Base-by-base conservation (phyloP, 53 echinoderm and acorn worm genomes). In the Echinometra lucunter region DNA sequence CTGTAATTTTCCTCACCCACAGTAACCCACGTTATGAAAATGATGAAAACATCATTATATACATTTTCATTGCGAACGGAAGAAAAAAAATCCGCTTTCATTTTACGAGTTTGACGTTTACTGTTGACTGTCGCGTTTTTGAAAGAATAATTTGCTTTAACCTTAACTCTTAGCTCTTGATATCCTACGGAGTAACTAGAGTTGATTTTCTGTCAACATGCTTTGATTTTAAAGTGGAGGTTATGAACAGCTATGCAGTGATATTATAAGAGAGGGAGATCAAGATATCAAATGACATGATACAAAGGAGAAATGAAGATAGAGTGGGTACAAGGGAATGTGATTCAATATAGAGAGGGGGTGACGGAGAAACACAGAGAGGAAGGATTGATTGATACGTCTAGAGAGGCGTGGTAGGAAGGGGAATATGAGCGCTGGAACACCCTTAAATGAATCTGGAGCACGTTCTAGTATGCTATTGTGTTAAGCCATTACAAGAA, bases 401-500 rank as follows among this genome's bases (percentile, higher is more conserved):
- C 28, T 6, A 67, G 4, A 2, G 32, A 69, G 12, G 13, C 12
- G 32, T 12, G 9, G 37, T 23, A 37, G 25, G 5, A 44, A 44
- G 23, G 44, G 44, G 19, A 38, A 5, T 9, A 44, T 81, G 38
- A 34, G 69, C 69, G 69, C 34, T 2, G 34, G 10, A 69, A 69
- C 69, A 69, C 69, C 44, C 7, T 81, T 23, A 42, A 15, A 38
- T 21, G 81, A 42, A 81, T 81, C 81, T 81, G 81, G 81, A 81
- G 19, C 81, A 81, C 44, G 81, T 42, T 21, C 81, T 44, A 38
- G 81, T 44, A 44, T 81, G 81, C 44, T 25, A 81, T 81, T 81
- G 44, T 81, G 81, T 81, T 19, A 7, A 44, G 81, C 44, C 6
- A 81, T 40, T 44, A 81, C 38, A 19, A 15, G 28, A 81, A 40